Evolutionary conservation across 2,797 vertebrate species (phyloP).

Genomic region (Chromobotia macracanthus): DNA sequence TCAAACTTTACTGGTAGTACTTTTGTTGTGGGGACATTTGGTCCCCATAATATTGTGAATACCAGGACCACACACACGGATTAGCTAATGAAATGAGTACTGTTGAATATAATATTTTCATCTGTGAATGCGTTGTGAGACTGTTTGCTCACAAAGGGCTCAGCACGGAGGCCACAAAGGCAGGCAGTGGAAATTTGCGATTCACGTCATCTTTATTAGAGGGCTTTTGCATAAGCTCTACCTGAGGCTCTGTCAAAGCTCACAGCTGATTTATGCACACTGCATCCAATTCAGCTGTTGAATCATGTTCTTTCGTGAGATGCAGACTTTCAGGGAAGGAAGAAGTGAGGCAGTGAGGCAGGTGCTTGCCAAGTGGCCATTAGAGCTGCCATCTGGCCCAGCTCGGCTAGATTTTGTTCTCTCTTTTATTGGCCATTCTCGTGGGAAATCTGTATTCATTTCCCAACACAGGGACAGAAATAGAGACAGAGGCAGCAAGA

Average conservation of each 20-base stretch:
- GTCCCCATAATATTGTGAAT: too few species aligned
- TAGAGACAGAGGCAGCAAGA: conserved; percentile 31
- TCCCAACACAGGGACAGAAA: conserved; percentile 49
- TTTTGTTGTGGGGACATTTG: too few species aligned
- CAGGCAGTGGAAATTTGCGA: conserved; percentile 13
- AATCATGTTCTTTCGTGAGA: conserved; percentile 44
- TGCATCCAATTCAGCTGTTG: neutral
- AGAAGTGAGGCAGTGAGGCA: conserved; percentile 46
- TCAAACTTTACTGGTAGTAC: too few species aligned
- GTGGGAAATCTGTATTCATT: conserved; percentile 56
- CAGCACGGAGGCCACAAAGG: conserved; percentile 6
- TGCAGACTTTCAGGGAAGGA: conserved; percentile 45
- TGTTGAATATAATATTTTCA: conserved; percentile 27
- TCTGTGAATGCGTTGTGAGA: conserved; percentile 16
- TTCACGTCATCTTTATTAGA: conserved; percentile 16
- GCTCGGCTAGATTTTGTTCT: conserved; percentile 58
- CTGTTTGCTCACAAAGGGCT: conserved; percentile 20
- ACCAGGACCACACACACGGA: too few species aligned
- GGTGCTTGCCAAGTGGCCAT: conserved; percentile 57
- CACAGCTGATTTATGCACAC: conserved; percentile 1
- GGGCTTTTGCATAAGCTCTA: conserved; percentile 20
- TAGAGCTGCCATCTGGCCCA: conserved; percentile 60
- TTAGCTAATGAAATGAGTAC: conserved; percentile 18
- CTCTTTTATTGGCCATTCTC: conserved; percentile 52
- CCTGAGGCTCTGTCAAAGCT: conserved; percentile 20